Evolutionary conservation across 2,113 vertebrate species (phyloP).

Genomic region (Crotalus viridis): DNA sequence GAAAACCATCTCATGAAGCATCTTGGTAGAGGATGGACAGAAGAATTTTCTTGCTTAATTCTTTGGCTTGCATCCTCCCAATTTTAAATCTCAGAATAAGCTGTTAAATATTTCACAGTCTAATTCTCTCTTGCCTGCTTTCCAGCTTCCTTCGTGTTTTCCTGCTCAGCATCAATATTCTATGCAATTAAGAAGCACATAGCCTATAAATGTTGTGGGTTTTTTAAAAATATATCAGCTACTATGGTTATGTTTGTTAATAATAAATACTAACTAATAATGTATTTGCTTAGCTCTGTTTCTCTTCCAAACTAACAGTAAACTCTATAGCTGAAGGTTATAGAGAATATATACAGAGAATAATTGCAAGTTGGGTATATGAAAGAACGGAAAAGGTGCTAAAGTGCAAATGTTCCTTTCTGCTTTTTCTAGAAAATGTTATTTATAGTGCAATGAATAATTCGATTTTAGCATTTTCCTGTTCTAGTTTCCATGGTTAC

Average conservation of each 20-base stretch:
- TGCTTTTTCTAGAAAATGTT: constrained; percentile 16
- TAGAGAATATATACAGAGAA: background rate
- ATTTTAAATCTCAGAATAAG: background rate
- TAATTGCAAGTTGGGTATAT: background rate
- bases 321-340: background rate
- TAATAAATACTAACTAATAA: background rate
- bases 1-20: background rate
- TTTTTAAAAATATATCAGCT: background rate
- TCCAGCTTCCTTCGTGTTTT: background rate
- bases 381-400: background rate
- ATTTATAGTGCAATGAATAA: constrained; percentile 28
- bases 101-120: background rate
- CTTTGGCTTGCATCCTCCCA: background rate
- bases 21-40: background rate
- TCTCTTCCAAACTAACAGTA: background rate
- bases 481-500: constrained; percentile 26
- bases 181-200: background rate
- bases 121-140: background rate
- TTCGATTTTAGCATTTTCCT: constrained; percentile 14
- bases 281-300: background rate
- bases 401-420: background rate
- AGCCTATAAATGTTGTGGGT: background rate
- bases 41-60: background rate
- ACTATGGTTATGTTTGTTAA: background rate
- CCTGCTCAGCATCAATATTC: background rate